Conservation (phyloP, 2,113 vertebrate species). For the Thomomys bottae region DNA sequence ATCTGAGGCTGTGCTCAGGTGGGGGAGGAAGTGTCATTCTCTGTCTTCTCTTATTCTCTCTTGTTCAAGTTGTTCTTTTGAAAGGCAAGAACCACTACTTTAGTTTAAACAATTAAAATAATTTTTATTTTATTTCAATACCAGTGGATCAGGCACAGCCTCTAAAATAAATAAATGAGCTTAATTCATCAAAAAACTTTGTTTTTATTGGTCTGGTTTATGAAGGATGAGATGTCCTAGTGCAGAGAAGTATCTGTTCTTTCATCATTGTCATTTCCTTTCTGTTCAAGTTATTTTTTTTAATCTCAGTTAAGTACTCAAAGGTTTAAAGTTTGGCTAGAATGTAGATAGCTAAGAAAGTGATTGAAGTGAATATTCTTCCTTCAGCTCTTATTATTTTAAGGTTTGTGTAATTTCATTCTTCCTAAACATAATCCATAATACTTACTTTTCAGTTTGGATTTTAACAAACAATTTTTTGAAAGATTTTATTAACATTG, state of each 20-base stretch:
- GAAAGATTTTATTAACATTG: too few species aligned
- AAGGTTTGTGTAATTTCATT: constrained; percentile 1
- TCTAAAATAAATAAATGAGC: constrained; percentile 53
- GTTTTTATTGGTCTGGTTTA: constrained; percentile 58
- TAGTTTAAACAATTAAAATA: constrained; percentile 61
- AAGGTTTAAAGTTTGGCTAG: neutral
- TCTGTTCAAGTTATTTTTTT: constrained; percentile 54
- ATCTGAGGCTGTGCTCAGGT: neutral
- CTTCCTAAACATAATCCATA: neutral
- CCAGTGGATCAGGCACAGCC: constrained; percentile 8
- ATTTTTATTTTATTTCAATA: constrained; percentile 40
- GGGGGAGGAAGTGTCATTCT: neutral
- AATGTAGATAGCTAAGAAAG: neutral
- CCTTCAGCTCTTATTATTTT: neutral
- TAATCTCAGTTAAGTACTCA: neutral
- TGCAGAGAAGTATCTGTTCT: constrained; percentile 15
- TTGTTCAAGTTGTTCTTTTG: neutral
- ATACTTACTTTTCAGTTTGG: neutral
- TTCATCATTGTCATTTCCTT: constrained; percentile 39
- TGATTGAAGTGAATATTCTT: neutral
- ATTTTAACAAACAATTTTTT: constrained; percentile 12
- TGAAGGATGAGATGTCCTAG: constrained; percentile 25
- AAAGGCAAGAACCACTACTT: constrained; percentile 45
- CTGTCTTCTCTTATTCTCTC: neutral
- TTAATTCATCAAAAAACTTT: constrained; percentile 58